Conservation (phyloP, 2,113 vertebrate genomes). For the Engystomops pustulosus region DNA sequence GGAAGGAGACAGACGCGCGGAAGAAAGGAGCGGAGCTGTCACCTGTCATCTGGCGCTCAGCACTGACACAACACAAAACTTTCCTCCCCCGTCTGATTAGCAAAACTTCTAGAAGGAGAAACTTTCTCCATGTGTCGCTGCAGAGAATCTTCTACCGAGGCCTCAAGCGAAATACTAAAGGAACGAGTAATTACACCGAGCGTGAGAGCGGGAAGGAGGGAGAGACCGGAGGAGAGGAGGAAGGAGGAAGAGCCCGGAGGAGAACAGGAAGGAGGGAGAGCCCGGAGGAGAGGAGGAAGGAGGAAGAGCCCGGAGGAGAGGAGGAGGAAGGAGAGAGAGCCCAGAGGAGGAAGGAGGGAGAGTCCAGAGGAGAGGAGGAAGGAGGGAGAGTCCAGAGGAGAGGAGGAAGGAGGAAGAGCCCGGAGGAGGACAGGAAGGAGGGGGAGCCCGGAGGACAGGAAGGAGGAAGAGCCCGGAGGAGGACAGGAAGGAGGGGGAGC, state of each 20-base stretch:
- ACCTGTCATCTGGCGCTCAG: conserved; percentile 29
- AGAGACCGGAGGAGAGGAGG: background rate
- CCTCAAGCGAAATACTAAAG: background rate
- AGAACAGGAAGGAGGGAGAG: background rate
- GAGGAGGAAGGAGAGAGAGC: no score
- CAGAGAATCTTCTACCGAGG: background rate
- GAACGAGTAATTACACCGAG: background rate
- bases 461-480: no score
- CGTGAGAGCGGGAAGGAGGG: background rate
- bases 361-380: no score
- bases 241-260: background rate
- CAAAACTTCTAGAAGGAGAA: background rate
- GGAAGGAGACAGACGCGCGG: background rate
- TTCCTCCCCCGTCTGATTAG: conserved; percentile 11
- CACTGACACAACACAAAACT: background rate
- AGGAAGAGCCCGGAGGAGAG: no score
- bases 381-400: no score
- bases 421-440: no score
- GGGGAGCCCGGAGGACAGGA: no score
- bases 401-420: no score
- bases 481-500: no score
- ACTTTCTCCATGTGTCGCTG: background rate
- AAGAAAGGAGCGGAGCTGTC: conserved; percentile 10
- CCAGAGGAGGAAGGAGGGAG: no score
- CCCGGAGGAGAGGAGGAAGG: no score